These are phyloP conservation scores for Phragmatobia fuliginosa DNA, from an alignment of 2,888 invertebrate species.

Conservation along the genomic window DNA sequence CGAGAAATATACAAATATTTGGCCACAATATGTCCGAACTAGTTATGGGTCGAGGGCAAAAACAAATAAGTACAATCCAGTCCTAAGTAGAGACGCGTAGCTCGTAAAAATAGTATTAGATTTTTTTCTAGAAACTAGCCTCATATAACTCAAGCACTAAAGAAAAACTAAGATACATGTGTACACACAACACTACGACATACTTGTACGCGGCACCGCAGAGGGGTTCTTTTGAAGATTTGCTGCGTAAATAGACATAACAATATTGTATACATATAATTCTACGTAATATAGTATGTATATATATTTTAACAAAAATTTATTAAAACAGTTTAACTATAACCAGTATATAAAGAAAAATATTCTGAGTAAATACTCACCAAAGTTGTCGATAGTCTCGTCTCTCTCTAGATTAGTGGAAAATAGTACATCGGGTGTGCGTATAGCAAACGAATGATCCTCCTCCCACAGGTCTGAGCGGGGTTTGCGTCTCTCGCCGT, in stretches of 20 bases:
- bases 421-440: constrained; percentile 88
- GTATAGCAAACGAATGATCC: constrained; percentile 85
- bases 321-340: background rate
- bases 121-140: background rate
- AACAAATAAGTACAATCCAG: too few relatives aligned
- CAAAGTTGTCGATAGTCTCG: constrained; percentile 94
- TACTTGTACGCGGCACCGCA: constrained; percentile 72
- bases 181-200: constrained; percentile 74
- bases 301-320: background rate
- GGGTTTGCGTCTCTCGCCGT: constrained; percentile 89
- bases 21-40: too few relatives aligned
- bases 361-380: constrained; percentile 71
- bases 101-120: background rate
- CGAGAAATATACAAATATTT: too few relatives aligned
- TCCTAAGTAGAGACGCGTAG: too few relatives aligned
- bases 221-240: constrained; percentile 74
- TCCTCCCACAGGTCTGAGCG: constrained; percentile 92
- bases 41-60: too few relatives aligned
- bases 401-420: constrained; percentile 93
- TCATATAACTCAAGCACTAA: background rate
- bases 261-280: constrained; percentile 23
- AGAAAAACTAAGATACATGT: constrained; percentile 35
- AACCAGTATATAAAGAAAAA: background rate
- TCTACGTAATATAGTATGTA: constrained; percentile 25
- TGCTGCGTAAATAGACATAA: constrained; percentile 67